Evolutionary conservation across 2,888 invertebrate genomes (phyloP), one percentile per base, ranked within the genome.

Genomic region (Eupithecia subfuscata): DNA sequence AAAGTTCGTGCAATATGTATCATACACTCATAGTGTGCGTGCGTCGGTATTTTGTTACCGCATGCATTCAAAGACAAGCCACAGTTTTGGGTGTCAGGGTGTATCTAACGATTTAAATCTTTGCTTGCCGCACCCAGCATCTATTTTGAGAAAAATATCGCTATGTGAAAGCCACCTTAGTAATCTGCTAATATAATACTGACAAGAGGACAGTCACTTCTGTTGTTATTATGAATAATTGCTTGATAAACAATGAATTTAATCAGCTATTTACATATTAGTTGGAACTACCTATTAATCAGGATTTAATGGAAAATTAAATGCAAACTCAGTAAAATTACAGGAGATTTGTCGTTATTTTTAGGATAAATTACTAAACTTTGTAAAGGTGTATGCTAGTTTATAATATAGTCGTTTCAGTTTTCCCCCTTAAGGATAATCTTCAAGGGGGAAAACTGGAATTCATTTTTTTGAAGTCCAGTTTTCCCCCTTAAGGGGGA

Each of bases 231-330:
- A 37, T 40, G 65, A 65, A 65, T 65, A 40, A 65, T 65, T 67
- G 40, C 9, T 40, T n/a, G 40, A 67, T 67, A 67, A 67, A 65
- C 65, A 65, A 65, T 22, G 9, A 56, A 60, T 60, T 25, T 60
- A 60, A 60, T 67, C 65, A 67, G 65, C 12, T 67, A 37, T 67
- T 67, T 40, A 67, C 65, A n/a, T 40, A 67, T 11, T 40, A 67
- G 22, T 34, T 34, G 16, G 8, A n/a, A 40, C 40, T 40, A 65
- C 40, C 25, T 12, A 37, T 67, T 40, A n/a, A 18, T 37, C n/a
- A 37, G 40, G 40, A 40, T 67, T 40, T 12, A 65, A 60, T 25
- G 37, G 65, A n/a, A 67, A 40, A 37, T 67, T n/a, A 67, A 67
- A 37, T n/a, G 65, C 40, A 67, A 67, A 67, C 65, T 37, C 37